These are phyloP conservation scores for Amia ocellicauda DNA, from an alignment of 2,113 vertebrate genomes.

Conservation along the genomic window DNA sequence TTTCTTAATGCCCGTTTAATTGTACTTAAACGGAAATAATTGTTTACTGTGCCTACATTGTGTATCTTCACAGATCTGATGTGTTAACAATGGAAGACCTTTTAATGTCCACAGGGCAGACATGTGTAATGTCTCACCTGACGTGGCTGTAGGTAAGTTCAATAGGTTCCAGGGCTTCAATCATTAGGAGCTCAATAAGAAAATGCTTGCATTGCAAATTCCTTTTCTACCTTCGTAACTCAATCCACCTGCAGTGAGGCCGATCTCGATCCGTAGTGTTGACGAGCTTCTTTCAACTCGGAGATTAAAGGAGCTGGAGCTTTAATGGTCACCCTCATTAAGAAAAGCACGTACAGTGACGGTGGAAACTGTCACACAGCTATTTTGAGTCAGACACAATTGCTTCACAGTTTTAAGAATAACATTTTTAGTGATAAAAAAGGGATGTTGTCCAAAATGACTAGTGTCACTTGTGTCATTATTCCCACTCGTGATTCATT, in stretches of 20 bases:
- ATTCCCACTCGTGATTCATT: too few species aligned
- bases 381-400: neutral
- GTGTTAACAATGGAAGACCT: too few species aligned
- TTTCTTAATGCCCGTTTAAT: too few species aligned
- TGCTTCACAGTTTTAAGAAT: neutral
- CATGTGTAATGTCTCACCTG: neutral
- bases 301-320: constrained; percentile 43
- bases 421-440: too few species aligned
- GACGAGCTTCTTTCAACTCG: constrained; percentile 60
- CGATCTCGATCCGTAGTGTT: constrained; percentile 48
- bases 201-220: constrained; percentile 55
- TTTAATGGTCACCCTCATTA: neutral
- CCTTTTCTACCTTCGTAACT: constrained; percentile 46
- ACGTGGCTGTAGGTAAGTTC: neutral
- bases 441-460: too few species aligned
- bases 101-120: too few species aligned
- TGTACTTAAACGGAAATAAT: too few species aligned
- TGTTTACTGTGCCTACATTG: too few species aligned
- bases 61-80: too few species aligned
- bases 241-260: constrained; percentile 51
- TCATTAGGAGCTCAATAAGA: constrained; percentile 24
- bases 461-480: too few species aligned
- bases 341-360: neutral
- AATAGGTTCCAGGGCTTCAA: constrained; percentile 2
- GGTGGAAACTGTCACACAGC: neutral